These are phyloP conservation scores for Mus musculus DNA, from an alignment of 2,113 vertebrate genomes.

Conservation along the genomic window DNA sequence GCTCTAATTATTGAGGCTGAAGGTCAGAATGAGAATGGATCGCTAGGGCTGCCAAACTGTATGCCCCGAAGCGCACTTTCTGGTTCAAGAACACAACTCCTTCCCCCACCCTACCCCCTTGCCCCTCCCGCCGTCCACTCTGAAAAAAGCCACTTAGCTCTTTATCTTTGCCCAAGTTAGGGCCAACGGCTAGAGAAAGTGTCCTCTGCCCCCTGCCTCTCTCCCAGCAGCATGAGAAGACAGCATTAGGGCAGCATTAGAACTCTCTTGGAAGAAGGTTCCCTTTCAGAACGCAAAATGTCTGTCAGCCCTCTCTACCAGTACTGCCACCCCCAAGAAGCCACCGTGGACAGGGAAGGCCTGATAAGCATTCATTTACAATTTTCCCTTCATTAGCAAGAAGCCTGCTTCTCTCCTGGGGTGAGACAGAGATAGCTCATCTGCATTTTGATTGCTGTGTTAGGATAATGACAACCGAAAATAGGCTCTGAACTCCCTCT, in stretches of 20 bases:
- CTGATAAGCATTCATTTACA: background rate
- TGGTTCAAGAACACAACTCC: background rate
- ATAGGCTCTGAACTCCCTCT: background rate
- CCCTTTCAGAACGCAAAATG: background rate
- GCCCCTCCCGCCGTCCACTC: background rate
- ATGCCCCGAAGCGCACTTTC: background rate
- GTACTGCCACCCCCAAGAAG: no score
- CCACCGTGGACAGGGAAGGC: background rate
- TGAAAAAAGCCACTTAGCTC: background rate
- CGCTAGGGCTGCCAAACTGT: background rate
- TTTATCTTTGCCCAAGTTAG: background rate
- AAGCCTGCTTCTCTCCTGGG: background rate
- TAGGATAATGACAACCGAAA: background rate
- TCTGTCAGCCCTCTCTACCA: background rate
- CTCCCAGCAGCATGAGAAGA: background rate
- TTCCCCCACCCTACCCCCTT: background rate
- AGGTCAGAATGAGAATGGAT: conserved; percentile 51
- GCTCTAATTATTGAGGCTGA: conserved; percentile 41
- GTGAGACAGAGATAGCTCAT: background rate
- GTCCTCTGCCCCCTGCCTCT: background rate
- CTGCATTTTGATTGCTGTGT: conserved; percentile 30
- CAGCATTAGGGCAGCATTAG: background rate
- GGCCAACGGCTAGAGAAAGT: background rate
- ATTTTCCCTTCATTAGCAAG: background rate
- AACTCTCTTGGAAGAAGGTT: background rate